These are phyloP conservation scores for Oreochromis niloticus DNA, from an alignment of 2,113 vertebrate genomes.

Conservation along the genomic window DNA sequence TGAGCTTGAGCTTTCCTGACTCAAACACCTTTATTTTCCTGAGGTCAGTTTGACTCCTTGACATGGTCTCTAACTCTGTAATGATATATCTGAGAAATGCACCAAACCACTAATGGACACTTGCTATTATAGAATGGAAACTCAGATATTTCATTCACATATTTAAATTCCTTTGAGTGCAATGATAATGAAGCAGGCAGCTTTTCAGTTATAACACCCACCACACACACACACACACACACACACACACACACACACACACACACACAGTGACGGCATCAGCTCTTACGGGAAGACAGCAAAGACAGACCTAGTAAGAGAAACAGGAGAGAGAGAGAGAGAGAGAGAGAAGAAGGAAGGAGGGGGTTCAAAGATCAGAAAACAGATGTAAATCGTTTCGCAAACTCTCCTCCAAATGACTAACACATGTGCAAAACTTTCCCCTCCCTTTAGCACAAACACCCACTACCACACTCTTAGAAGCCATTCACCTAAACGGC, in stretches of 20 bases:
- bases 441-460: constrained; percentile 20
- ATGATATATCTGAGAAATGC: constrained; percentile 24
- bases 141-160: constrained; percentile 33
- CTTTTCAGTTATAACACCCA: constrained; percentile 18
- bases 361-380: constrained; percentile 77
- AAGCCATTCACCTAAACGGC: background rate
- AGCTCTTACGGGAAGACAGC: constrained; percentile 39
- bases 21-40: constrained; percentile 33
- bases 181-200: constrained; percentile 27
- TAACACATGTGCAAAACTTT: constrained; percentile 73
- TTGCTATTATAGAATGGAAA: constrained; percentile 36
- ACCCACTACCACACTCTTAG: background rate
- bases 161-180: constrained; percentile 34
- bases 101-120: constrained; percentile 45
- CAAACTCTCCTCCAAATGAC: constrained; percentile 71
- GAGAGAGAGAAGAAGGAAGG: constrained; percentile 21
- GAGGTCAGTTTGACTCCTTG: constrained; percentile 16
- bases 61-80: constrained; percentile 23
- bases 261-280: constrained; percentile 25
- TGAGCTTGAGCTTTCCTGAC: background rate
- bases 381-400: constrained; percentile 76
- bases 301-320: background rate
- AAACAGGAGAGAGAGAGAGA: background rate
- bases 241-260: background rate
- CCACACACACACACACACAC: background rate